Conservation (phyloP, 2,113 vertebrate genomes). For the Taurulus bubalis region DNA sequence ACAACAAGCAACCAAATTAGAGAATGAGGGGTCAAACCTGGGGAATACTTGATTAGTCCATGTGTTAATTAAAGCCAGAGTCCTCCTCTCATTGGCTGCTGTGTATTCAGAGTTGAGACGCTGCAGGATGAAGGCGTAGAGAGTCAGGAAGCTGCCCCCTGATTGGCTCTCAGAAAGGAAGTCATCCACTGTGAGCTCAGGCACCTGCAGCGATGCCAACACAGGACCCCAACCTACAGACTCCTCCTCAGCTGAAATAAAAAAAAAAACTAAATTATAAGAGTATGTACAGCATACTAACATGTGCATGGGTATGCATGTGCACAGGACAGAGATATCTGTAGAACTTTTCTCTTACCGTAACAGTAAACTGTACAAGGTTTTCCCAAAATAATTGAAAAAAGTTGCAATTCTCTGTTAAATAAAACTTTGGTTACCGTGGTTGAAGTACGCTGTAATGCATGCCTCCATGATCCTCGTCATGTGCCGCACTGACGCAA, state of each 20-base stretch:
- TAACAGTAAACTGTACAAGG: background rate
- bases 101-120: slow-evolving; percentile 92
- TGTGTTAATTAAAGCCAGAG: slow-evolving; percentile 87
- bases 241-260: slow-evolving; percentile 80
- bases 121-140: slow-evolving; percentile 94
- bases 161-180: slow-evolving; percentile 94
- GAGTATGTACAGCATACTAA: background rate
- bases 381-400: too few relatives aligned
- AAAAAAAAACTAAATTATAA: background rate
- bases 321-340: background rate
- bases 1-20: background rate
- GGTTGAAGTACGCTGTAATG: slow-evolving; percentile 91
- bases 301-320: background rate
- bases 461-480: slow-evolving; percentile 93
- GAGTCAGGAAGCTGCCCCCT: slow-evolving; percentile 93
- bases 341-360: background rate
- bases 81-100: slow-evolving; percentile 89
- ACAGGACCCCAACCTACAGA: slow-evolving; percentile 92
- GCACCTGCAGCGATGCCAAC: slow-evolving; percentile 94
- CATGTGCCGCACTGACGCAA: slow-evolving; percentile 97
- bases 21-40: slow-evolving; percentile 79
- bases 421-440: slow-evolving; percentile 77
- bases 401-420: background rate
- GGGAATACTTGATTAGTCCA: slow-evolving; percentile 94
- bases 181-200: slow-evolving; percentile 94